phyloP scores from a whole-genome alignment of 2,888 invertebrate genomes.

The Psococerastis gibbosa region DNA sequence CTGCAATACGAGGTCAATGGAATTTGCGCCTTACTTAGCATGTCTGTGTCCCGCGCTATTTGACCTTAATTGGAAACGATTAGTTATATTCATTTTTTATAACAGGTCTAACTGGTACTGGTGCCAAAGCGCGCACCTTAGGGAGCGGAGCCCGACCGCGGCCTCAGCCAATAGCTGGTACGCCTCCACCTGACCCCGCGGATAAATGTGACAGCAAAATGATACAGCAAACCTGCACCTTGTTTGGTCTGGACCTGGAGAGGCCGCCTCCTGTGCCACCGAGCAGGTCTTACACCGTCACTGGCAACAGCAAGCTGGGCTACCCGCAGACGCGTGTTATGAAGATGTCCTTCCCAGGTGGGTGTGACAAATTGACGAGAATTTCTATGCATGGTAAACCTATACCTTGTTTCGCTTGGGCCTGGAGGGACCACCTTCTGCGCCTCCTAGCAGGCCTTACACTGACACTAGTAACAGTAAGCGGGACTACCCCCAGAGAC shows the following conservation, averaged over 20 bases:
- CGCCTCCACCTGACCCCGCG: slow-evolving; percentile 65
- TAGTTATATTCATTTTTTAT: no score
- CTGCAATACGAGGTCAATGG: no score
- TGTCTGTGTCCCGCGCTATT: no score
- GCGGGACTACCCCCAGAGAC: no score
- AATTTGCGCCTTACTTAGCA: no score
- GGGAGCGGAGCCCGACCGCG: slow-evolving; percentile 36
- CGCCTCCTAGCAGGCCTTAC: slow-evolving; percentile 20
- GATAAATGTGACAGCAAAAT: slow-evolving; percentile 77
- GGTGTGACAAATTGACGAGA: slow-evolving; percentile 14
- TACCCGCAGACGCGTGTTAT: slow-evolving; percentile 85
- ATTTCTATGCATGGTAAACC: no score
- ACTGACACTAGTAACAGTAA: no score
- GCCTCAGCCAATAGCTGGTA: slow-evolving; percentile 79
- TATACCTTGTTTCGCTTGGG: no score
- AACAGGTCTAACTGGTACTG: no score
- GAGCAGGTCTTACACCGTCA: slow-evolving; percentile 73
- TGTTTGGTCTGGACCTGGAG: slow-evolving; percentile 80
- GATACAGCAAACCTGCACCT: slow-evolving; percentile 75
- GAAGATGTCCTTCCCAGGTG: slow-evolving; percentile 71
- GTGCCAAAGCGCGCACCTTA: slow-evolving; percentile 9
- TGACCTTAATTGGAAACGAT: no score
- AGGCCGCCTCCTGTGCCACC: slow-evolving; percentile 83
- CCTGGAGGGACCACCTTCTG: slow-evolving; percentile 21
- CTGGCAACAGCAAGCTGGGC: slow-evolving; percentile 74